Evolutionary conservation across 2,113 vertebrate genomes (phyloP).

Genomic region (Benitochromis conjunctus): DNA sequence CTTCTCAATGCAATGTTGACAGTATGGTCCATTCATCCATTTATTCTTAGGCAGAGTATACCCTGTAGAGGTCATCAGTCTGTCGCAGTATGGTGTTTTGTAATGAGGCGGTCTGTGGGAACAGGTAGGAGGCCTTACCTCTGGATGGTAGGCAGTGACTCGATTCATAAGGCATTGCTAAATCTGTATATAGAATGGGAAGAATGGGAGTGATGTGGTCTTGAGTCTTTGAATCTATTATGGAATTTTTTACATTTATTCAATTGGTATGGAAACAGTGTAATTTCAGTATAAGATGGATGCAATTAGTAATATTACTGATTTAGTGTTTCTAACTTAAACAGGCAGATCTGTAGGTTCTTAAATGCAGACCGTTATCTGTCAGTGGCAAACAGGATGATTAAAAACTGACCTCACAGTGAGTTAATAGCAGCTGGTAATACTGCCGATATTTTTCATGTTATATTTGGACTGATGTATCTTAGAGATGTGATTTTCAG

Average conservation of each 20-base stretch:
- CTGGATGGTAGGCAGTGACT: not conserved
- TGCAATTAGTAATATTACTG: not conserved
- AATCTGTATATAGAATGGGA: not conserved
- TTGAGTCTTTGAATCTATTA: not conserved
- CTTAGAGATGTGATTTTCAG: not conserved
- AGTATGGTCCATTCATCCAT: not conserved
- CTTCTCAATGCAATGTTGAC: not conserved
- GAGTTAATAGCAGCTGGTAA: not conserved
- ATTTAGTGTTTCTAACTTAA: not conserved
- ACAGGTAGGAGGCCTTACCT: not conserved
- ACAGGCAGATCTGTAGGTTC: not conserved
- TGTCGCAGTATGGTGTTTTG: not conserved
- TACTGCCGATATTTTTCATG: not conserved
- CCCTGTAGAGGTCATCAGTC: not conserved
- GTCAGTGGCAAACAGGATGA: not conserved
- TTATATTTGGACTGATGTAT: not conserved
- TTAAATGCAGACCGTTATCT: not conserved
- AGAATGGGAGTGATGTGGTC: not conserved
- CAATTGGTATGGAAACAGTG: not conserved
- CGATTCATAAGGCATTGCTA: not conserved
- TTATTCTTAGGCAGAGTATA: not conserved
- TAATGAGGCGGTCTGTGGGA: not conserved
- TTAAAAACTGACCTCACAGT: not conserved
- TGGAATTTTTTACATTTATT: accelerated
- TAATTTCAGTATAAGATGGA: not conserved